Evolutionary conservation across 2,888 invertebrate genomes (phyloP), one percentile per base, ranked within the genome.

Genomic region (Thecocarcelia acutangulata): DNA sequence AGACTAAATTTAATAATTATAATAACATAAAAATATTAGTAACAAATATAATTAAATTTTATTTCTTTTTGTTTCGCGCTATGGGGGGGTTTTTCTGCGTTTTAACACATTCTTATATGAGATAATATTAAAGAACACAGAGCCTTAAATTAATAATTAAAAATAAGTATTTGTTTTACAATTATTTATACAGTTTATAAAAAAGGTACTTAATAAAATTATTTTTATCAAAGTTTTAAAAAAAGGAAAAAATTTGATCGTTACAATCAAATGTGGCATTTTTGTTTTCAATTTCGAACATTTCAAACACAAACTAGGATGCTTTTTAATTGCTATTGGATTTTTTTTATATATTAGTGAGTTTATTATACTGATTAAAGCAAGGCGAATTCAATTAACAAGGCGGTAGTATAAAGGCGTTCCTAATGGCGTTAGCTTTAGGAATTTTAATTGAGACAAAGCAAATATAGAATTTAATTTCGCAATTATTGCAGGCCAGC

Each of bases 201-300:
- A 69, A 74, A 78, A 82, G 82, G 82, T 82, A 82, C 78, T 74
- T 70, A 70, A 64, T 69, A 37, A 61, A 12, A 28, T 33, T 17
- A 11, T 46, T 63, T 56, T 72, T 1, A 13, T 50, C 50, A 61
- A 73, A 54, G 63, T 50, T 42, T 33, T 9, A 33, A 33, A 33
- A 72, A 61, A 28, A n/a, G 42, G 54, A 73, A 28, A 44, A 2
- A 48, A 46, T 46, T 70, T 56, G 21, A 44, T 40, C 5, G 37
- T 12, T 54, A 66, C 75, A 76, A 76, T 76, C 63, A 56, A 33
- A 33, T 6, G 33, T 12, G 2, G 8, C 13, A 37, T 17, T 17
- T 42, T 24, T 50, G 28, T 37, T 40, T 15, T 48, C n/a, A 15
- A 24, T 56, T 58, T 59, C 13, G 37, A 69, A 9, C 28, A 59